Conservation (phyloP, 1,140 invertebrate species). For the Drosophila lowei region DNA sequence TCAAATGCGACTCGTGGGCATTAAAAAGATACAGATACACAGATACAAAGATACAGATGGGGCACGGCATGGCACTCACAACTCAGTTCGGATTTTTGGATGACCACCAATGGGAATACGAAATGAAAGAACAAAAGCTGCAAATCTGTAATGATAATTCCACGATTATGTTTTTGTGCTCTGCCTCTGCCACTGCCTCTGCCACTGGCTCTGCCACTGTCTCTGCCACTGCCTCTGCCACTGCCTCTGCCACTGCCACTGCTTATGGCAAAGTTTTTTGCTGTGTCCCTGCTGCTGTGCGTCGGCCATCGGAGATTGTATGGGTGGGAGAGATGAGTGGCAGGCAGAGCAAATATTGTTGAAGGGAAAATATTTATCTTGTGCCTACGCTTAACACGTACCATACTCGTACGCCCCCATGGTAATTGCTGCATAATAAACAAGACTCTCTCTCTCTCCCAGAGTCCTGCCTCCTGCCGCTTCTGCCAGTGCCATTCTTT, state of each 20-base stretch:
- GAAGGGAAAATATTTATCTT: slow-evolving; percentile 67
- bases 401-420: slow-evolving; percentile 61
- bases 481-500: slow-evolving; percentile 34
- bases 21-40: slow-evolving; percentile 53
- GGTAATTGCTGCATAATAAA: slow-evolving; percentile 78
- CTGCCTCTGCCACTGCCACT: background rate
- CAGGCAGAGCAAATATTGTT: slow-evolving; percentile 62
- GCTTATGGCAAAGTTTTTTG: slow-evolving; percentile 57
- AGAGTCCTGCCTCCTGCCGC: slow-evolving; percentile 10
- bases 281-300: slow-evolving; percentile 7
- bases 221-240: background rate
- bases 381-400: slow-evolving; percentile 74
- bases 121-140: slow-evolving; percentile 65
- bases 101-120: slow-evolving; percentile 73
- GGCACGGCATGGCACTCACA: background rate
- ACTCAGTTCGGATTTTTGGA: slow-evolving; percentile 25
- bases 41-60: slow-evolving; percentile 21
- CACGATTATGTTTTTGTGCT: slow-evolving; percentile 50
- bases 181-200: too few relatives aligned
- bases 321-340: slow-evolving; percentile 2
- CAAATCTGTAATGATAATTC: slow-evolving; percentile 65
- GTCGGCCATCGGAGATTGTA: background rate
- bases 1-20: slow-evolving; percentile 67
- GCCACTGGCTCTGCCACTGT: too few relatives aligned
- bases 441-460: slow-evolving; percentile 17